Conservation (phyloP, 2,113 vertebrate species). For the Alaudala cheleensis region DNA sequence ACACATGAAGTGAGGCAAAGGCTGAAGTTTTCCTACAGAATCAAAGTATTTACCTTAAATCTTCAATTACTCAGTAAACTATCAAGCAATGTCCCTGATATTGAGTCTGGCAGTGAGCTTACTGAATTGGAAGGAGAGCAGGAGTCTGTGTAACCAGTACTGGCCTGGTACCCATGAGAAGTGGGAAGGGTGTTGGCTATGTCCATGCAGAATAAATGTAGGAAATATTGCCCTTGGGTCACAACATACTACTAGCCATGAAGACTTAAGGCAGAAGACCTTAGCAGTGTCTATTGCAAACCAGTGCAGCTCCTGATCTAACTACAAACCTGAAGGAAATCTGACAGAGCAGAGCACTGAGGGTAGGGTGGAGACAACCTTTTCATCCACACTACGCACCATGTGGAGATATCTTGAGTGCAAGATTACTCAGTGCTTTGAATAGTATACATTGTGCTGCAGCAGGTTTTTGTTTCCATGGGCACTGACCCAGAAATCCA, state of each 20-base stretch:
- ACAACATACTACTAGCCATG: accelerated
- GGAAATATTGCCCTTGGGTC: accelerated
- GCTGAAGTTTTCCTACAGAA: neutral
- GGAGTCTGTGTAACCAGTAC: neutral
- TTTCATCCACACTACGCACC: neutral
- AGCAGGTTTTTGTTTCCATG: neutral
- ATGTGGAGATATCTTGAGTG: neutral
- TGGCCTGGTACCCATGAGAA: neutral
- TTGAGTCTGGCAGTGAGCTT: neutral
- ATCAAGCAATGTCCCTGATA: neutral
- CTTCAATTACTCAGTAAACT: neutral
- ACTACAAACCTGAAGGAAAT: neutral
- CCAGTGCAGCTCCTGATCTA: neutral
- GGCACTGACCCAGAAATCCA: neutral
- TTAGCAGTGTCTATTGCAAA: neutral
- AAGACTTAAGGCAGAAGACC: neutral
- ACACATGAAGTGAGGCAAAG: neutral
- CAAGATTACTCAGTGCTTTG: neutral
- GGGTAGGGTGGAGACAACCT: neutral
- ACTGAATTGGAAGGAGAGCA: neutral
- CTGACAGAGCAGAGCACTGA: neutral
- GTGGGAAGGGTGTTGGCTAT: neutral
- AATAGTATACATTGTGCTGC: neutral
- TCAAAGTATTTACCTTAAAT: neutral
- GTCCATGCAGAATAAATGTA: neutral